Base-by-base conservation (phyloP, 1,140 invertebrate genomes). In the Eupeodes corollae region DNA sequence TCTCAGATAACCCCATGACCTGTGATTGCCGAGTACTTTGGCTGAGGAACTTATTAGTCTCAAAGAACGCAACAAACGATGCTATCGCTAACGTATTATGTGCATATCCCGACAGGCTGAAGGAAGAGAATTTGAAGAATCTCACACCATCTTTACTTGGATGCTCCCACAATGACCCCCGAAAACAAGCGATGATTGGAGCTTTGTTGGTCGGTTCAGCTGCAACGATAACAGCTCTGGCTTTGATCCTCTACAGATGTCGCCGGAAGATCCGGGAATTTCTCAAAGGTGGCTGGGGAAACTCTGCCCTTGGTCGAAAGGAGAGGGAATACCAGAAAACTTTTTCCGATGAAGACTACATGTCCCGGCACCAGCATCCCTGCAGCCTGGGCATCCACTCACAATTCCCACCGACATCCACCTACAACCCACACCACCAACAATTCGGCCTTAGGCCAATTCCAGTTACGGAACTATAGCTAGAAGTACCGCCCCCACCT, bases 391-490 rank as follows among this genome's bases (percentile, higher is more conserved):
- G 68, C 70, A 56, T 67, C 65, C 62, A 72, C 55, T 56, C 73
- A 66, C 76, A 49, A 69, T 44, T 44, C 62, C 70, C 50, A 66
- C 76, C 51, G 74, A 60, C 70, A 71, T 60, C 21, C 33, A 56
- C 52, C 39, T 60, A 52, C 43, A 56, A 52, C 44, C 43, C 53
- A 12, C 51, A 55, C 15, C 50, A 53, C 3, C 48, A 49, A 35
- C 75, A 67, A 58, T 61, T 57, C 55, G 75, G 77, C 63, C 70
- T 79, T 14, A 76, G 86, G 63, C 81, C 84, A 5, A 87, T 89
- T 57, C 88, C 88, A 37, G 86, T 90, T 52, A 91, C 88, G 71
- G 88, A 90, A 70, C 86, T 91, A 82, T 91, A 89, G 86, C 86
- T 88, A 88, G 84, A 88, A 61, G 65, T 58, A 47, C 63, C 66